A percentile compares a stretch with the other conserved stretches of the same genome.
phyloP scores from a whole-genome alignment of 2,797 vertebrate species.

The Poecilia gillii region DNA sequence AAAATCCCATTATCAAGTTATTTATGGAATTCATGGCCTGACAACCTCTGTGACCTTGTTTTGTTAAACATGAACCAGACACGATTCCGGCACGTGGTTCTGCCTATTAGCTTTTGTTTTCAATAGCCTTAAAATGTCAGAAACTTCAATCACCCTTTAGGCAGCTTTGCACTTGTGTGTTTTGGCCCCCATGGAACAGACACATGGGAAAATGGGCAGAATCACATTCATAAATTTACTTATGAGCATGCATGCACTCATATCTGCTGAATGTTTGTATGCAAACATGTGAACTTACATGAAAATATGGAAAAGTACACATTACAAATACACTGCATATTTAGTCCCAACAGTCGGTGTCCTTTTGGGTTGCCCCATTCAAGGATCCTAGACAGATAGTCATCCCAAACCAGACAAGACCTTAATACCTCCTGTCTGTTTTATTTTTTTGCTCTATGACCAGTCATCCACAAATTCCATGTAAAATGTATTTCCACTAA shows the following conservation, averaged over 20 bases:
- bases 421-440: conserved; percentile 56
- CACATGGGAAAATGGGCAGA: conserved; percentile 31
- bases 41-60: conserved; percentile 95
- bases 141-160: conserved; percentile 93
- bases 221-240: conserved; percentile 17
- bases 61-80: conserved; percentile 99
- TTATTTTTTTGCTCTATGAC: conserved; percentile 60
- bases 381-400: conserved; percentile 23
- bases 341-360: not conserved
- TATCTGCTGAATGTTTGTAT: conserved; percentile 14
- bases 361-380: conserved; percentile 7
- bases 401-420: conserved; percentile 34
- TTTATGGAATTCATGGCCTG: conserved; percentile 97
- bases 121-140: conserved; percentile 95
- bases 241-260: conserved; percentile 4
- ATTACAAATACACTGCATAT: conserved; percentile 6
- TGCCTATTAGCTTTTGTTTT: conserved; percentile 95
- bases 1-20: conserved; percentile 99
- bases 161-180: conserved; percentile 82
- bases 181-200: conserved; percentile 70
- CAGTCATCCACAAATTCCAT: conserved; percentile 20
- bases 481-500: not conserved
- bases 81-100: conserved; percentile 89
- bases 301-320: conserved; percentile 9
- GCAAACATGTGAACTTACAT: conserved; percentile 19